Percentiles rank a stretch among this genome's conserved stretches.
phyloP scores from a whole-genome alignment of 53 echinoderm and acorn worm genomes.

The Temnopleurus reevesii region DNA sequence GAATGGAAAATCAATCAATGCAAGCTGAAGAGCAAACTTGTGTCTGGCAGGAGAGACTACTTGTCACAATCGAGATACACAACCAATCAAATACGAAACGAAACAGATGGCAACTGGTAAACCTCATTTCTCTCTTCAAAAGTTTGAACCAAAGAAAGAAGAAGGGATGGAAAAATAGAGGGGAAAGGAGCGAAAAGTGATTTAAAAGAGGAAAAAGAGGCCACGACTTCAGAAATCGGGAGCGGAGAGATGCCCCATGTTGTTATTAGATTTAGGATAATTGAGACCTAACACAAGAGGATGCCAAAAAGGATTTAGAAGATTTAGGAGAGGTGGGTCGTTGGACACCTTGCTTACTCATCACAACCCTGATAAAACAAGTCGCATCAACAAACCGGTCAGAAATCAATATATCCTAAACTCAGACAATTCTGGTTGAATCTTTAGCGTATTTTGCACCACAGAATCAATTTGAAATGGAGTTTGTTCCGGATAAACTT shows the following conservation, averaged over 20 bases:
- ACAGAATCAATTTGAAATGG: neutral
- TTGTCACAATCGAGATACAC: conserved; percentile 24
- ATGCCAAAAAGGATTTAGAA: conserved; percentile 6
- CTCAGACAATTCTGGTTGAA: neutral
- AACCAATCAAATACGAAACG: conserved; percentile 12
- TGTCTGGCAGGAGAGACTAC: neutral
- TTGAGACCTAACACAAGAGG: conserved; percentile 17
- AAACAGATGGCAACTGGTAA: conserved; percentile 13
- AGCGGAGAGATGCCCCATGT: neutral
- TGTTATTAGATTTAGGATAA: conserved; percentile 37
- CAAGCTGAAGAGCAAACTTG: neutral
- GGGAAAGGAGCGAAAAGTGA: neutral
- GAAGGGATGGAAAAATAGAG: neutral
- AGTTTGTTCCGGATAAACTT: too few species aligned
- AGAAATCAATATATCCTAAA: neutral
- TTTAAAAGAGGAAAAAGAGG: neutral
- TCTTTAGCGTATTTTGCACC: neutral
- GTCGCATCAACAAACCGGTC: neutral
- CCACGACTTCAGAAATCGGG: neutral
- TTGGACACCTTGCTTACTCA: conserved; percentile 4
- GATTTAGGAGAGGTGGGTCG: neutral
- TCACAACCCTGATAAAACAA: conserved; percentile 8
- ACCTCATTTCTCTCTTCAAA: neutral
- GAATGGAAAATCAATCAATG: neutral
- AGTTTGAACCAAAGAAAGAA: neutral